phyloP scores from a whole-genome alignment of 1,140 invertebrate species.

The Drosophila leontia region DNA sequence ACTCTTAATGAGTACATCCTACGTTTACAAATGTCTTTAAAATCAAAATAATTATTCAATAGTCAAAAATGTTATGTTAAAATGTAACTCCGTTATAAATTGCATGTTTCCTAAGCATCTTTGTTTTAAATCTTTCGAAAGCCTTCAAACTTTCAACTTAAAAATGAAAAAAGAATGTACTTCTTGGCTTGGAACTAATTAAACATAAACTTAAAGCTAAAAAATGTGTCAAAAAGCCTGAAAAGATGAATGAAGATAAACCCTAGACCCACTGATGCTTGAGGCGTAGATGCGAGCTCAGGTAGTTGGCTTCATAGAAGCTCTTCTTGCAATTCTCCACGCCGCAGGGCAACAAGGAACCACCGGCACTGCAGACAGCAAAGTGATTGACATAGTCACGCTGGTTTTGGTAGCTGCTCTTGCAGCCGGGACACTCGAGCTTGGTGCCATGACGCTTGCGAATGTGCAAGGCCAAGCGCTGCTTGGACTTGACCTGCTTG shows the following conservation, averaged over 20 bases:
- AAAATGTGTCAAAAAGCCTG: not conserved
- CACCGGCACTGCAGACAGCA: slow-evolving; percentile 9
- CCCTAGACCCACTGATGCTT: slow-evolving; percentile 45
- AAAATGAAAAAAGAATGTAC: not conserved
- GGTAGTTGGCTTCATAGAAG: slow-evolving; percentile 28
- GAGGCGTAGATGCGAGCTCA: slow-evolving; percentile 41
- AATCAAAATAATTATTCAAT: slow-evolving; percentile 3
- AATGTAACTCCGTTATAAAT: slow-evolving; percentile 4
- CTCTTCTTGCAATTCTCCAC: slow-evolving; percentile 33
- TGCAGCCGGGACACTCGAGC: slow-evolving; percentile 37
- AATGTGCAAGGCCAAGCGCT: slow-evolving; percentile 55
- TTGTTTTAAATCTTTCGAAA: not conserved
- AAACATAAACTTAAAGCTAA: not conserved
- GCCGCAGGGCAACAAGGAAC: slow-evolving; percentile 38
- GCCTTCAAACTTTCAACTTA: not conserved
- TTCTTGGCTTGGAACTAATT: not conserved
- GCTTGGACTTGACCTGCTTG: slow-evolving; percentile 30
- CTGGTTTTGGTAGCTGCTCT: not conserved
- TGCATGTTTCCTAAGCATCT: not conserved
- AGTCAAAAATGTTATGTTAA: slow-evolving; percentile 3
- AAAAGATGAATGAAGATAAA: not conserved
- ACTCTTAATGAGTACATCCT: slow-evolving; percentile 12
- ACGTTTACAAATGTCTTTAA: not conserved
- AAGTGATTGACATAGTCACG: slow-evolving; percentile 50
- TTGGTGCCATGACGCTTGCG: slow-evolving; percentile 42